These are phyloP conservation scores for Nothura maculosa DNA, from an alignment of 2,797 vertebrate genomes.

Conservation along the genomic window DNA sequence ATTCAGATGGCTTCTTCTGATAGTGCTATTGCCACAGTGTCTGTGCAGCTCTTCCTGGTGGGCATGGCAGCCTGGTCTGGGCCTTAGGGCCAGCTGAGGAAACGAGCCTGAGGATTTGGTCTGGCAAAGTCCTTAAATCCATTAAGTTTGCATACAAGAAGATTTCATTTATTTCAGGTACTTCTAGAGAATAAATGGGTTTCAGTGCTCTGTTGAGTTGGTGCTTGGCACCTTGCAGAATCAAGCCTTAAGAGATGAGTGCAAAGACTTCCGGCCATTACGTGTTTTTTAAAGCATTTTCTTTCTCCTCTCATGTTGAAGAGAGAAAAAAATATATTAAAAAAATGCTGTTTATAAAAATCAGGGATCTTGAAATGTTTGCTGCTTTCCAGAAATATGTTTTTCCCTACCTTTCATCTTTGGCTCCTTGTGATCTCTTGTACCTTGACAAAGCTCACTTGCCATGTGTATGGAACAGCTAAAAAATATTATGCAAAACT, in stretches of 20 bases:
- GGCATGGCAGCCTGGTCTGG: not conserved
- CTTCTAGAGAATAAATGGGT: not conserved
- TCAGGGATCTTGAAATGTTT: not conserved
- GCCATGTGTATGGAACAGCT: not conserved
- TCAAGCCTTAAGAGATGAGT: not conserved
- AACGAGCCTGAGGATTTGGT: not conserved
- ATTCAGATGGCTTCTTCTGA: not conserved
- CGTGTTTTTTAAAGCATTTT: not conserved
- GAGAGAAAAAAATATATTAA: too few relatives aligned
- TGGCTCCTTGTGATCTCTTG: not conserved
- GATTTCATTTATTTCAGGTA: fast-evolving
- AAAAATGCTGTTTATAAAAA: not conserved
- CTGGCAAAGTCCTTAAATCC: not conserved
- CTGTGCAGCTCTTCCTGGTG: not conserved
- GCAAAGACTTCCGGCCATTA: not conserved
- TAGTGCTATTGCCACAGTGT: too few relatives aligned
- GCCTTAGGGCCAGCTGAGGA: not conserved
- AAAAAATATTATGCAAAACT: not conserved
- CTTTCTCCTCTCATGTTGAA: not conserved
- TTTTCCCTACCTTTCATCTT: not conserved
- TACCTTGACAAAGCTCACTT: not conserved
- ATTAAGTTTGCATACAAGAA: not conserved
- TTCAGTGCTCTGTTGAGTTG: not conserved
- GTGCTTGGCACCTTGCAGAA: not conserved
- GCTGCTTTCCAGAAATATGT: not conserved